Conservation (phyloP, 2,888 invertebrate genomes). For the Lapara coniferarum region DNA sequence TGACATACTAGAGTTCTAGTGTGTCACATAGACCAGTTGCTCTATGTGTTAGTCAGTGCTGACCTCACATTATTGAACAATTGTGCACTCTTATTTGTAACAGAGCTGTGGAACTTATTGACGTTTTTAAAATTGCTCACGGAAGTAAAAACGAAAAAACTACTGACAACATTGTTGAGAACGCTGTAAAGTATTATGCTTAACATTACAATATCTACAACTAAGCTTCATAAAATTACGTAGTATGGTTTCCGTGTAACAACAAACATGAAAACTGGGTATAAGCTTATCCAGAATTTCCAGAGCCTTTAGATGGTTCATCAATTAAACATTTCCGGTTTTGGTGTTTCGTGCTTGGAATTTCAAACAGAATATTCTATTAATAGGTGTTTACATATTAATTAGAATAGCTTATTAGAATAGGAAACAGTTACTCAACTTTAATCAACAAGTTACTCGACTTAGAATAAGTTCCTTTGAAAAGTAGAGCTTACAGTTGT, state of each 20-base stretch:
- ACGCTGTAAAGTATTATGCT: neutral
- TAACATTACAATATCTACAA: neutral
- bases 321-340: neutral
- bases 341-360: neutral
- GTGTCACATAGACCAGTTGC: no score
- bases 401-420: neutral
- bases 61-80: conserved; percentile 34
- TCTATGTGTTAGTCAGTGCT: conserved; percentile 55
- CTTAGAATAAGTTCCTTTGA: neutral
- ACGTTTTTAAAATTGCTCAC: conserved; percentile 6
- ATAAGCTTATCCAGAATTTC: neutral
- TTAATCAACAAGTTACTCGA: no score
- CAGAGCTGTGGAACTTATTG: neutral
- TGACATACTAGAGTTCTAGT: conserved; percentile 62
- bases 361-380: conserved; percentile 12
- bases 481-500: neutral
- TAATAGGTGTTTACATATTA: neutral
- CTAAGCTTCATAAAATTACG: neutral
- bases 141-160: conserved; percentile 1
- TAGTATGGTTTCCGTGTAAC: neutral
- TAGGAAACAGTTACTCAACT: neutral
- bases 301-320: neutral
- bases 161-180: neutral
- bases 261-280: conserved; percentile 1
- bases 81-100: conserved; percentile 26